Evolutionary conservation across 2,113 vertebrate species (phyloP).

Genomic region (Hemibagrus wyckioides): DNA sequence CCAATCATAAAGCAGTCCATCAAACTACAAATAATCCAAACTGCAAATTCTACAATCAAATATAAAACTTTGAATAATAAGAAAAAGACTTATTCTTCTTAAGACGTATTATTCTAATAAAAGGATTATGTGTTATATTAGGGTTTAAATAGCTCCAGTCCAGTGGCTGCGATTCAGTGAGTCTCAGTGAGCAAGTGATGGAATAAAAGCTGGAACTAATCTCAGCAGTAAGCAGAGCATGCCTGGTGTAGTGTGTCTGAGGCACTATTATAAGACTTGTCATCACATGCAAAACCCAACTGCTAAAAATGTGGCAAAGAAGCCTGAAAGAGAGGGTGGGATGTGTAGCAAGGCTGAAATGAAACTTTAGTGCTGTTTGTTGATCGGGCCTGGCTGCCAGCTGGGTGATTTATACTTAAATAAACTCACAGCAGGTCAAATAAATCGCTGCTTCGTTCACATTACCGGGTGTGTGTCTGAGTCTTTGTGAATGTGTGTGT

Average conservation of each 20-base stretch:
- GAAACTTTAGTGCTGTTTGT: constrained; percentile 33
- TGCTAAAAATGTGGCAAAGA: not conserved
- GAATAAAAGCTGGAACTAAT: not conserved
- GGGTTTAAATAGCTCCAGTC: not conserved
- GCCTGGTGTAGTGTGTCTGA: not conserved
- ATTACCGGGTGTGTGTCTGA: constrained; percentile 9
- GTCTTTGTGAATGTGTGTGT: constrained; percentile 13
- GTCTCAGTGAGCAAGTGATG: not conserved
- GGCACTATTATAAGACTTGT: not conserved
- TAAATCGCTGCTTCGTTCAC: constrained; percentile 41
- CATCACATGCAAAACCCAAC: not conserved
- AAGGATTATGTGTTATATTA: not conserved
- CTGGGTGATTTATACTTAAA: constrained; percentile 49
- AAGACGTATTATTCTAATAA: not conserved
- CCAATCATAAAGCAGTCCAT: not conserved
- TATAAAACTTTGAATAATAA: not conserved
- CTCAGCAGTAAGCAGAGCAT: not conserved
- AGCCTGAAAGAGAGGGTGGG: not conserved
- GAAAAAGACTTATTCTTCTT: not conserved
- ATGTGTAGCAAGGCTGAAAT: constrained; percentile 22
- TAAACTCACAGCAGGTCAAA: constrained; percentile 35
- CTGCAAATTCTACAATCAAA: not conserved
- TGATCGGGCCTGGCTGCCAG: constrained; percentile 36
- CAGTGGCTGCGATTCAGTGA: not conserved
- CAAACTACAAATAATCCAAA: not conserved